Base-by-base conservation (phyloP, 2,113 vertebrate species). In the Euleptes europaea region DNA sequence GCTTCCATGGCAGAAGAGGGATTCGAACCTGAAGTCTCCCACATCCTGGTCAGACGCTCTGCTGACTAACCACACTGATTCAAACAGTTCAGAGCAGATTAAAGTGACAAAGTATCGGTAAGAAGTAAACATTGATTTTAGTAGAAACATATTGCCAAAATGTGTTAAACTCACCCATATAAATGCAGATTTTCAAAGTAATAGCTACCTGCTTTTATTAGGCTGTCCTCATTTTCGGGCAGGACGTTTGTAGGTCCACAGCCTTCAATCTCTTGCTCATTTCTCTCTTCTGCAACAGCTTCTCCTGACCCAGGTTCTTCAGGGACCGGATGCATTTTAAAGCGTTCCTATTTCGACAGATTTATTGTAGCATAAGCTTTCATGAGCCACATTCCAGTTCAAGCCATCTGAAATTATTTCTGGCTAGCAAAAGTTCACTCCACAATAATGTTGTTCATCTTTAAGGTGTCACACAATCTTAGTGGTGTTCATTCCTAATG, bases 181-280 rank as follows among this genome's bases (percentile, higher is more conserved):
- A 38, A 35, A 26, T 35, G 40, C 42, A 47, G 21, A 9, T n/a
- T 1, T 38, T 42, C 8, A 11, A 54, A 28, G 42, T 14, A 73
- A 42, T 86, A 19, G 15, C 89, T 86, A 94, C 93, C 93, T 91
- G 51, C 3, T 82, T 17, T 44, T 33, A 0, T 31, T 14, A 83
- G 49, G 67, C 1, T 49, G 78, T 71, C 28, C 86, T 79, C 86
- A 1, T 1, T 54, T 51, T 66, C 78, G 19, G 54, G 1, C 13
- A 0, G 65, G 47, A 33, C 15, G 38, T 3, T 60, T 51, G 51
- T 10, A 0, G 42, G n/a, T 0, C 17, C 3, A 6, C 10, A 0
- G 17, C 6, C 19, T 0, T 31, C 40, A 66, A 33, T 11, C 31
- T 35, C 87, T 17, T 78, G 84, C 0, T 0, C 57, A 5, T 60